Percentiles rank a stretch among this genome's conserved stretches.
These are phyloP conservation scores for Aphidius ervi DNA, from an alignment of 1,140 invertebrate genomes.

Conservation along the genomic window DNA sequence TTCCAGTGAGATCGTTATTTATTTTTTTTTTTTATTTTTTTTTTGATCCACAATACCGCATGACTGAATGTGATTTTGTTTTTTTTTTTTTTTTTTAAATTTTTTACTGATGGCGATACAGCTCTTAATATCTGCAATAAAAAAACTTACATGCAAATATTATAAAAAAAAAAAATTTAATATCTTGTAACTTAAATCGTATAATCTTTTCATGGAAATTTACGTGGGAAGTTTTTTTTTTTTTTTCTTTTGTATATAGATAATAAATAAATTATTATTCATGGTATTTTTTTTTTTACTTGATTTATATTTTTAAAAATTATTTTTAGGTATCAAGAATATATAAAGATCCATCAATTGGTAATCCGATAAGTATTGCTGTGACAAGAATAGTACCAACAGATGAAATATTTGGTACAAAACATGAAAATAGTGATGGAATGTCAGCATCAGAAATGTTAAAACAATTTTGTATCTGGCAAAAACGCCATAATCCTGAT, in stretches of 20 bases:
- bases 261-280: too few relatives aligned
- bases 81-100: too few relatives aligned
- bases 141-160: neutral
- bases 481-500: constrained; percentile 56
- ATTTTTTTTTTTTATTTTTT: too few relatives aligned
- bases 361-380: constrained; percentile 74
- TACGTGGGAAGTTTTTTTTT: neutral
- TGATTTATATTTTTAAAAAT: constrained; percentile 6
- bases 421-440: constrained; percentile 38
- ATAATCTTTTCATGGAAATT: neutral
- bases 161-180: neutral
- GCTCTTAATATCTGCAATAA: too few relatives aligned
- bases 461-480: constrained; percentile 69
- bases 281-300: constrained; percentile 15
- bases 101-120: too few relatives aligned
- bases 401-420: constrained; percentile 50
- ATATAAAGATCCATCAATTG: constrained; percentile 76
- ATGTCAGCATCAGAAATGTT: constrained; percentile 64
- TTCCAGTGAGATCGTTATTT: too few relatives aligned
- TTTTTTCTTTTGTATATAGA: too few relatives aligned
- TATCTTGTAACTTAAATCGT: neutral
- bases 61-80: too few relatives aligned
- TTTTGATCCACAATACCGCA: too few relatives aligned
- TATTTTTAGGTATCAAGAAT: constrained; percentile 64
- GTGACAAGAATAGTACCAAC: constrained; percentile 67